Base-by-base conservation (phyloP, 2,797 vertebrate genomes). In the Chloroceryle amazona region DNA sequence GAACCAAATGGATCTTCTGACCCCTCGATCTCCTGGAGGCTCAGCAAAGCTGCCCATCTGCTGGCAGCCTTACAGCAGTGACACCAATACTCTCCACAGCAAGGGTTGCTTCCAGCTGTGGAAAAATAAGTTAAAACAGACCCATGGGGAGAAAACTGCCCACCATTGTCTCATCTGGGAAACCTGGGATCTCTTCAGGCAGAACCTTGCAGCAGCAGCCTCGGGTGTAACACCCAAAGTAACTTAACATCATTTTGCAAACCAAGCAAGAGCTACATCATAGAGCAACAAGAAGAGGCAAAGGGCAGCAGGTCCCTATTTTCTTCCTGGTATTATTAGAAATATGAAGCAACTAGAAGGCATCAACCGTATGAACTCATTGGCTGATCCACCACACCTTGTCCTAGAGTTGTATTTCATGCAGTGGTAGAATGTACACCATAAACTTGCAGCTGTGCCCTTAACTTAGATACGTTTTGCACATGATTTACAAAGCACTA, bases 381-480 rank as follows among this genome's bases (percentile, higher is more conserved):
- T 23, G 17, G 47, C 52, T 16, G 14, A 61, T 20, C 31, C n/a
- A 63, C 52, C 29, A 3, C 47, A 66, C 47, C 54, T 52, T n/a
- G 29, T 41, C 4, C 29, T 8, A 18, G 19, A 49, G 39, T 10
- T 4, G 0, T 4, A n/a, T 33, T 37, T 29, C 25, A 28, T 3
- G 29, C 14, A 0, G 17, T 4, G 46, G 62, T 13, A 33, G 41
- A 71, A 65, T 0, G 12, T 20, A 29, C 14, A 7, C 23, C 2
- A 0, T 29, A 11, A 75, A 47, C 31, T 37, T 19, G 52, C 58
- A 22, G 6, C 6, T 14, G 26, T 31, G 63, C 28, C 63, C 81
- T 42, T 33, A 13, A 41, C 16, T 37, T 19, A 80, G 26, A 11
- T 0, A 2, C 10, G 41, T 23, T 55, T 39, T 39, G 85, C 49